Evolutionary conservation across 2,113 vertebrate species (phyloP).

Genomic region (Okapia johnstoni): DNA sequence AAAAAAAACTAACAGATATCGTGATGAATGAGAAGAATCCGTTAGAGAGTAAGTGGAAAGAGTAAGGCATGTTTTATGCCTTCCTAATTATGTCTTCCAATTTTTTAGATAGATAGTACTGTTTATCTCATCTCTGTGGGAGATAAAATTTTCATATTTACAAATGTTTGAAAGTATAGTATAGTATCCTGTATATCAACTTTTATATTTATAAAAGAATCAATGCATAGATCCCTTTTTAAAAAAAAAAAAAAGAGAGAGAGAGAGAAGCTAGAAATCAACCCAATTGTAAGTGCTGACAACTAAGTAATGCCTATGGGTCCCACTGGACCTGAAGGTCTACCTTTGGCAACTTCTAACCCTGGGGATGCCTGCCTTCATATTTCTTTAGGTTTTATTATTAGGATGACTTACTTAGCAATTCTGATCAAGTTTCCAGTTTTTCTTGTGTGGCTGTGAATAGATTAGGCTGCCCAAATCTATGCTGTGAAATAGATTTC

Average conservation of each 20-base stretch:
- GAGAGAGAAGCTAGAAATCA: background rate
- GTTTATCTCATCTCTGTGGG: background rate
- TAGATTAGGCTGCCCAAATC: conserved; percentile 26
- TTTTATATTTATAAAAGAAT: background rate
- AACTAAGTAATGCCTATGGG: background rate
- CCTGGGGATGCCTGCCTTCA: background rate
- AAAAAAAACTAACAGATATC: background rate
- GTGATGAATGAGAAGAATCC: background rate
- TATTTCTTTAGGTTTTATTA: conserved; percentile 27
- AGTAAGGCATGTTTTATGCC: background rate
- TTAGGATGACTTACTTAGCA: conserved; percentile 41
- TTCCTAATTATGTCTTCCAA: background rate
- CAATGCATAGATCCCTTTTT: background rate
- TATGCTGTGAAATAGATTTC: conserved; percentile 26
- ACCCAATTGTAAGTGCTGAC: background rate
- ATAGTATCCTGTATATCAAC: background rate
- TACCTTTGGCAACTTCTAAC: background rate
- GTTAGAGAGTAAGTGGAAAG: background rate
- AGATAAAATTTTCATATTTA: conserved; percentile 7
- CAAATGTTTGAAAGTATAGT: background rate
- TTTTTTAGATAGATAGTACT: background rate
- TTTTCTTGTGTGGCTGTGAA: background rate
- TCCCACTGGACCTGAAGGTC: background rate
- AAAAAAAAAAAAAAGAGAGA: background rate
- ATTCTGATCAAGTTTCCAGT: conserved; percentile 9